Evolutionary conservation across 2,113 vertebrate species (phyloP).

Genomic region (Pantherophis guttatus): DNA sequence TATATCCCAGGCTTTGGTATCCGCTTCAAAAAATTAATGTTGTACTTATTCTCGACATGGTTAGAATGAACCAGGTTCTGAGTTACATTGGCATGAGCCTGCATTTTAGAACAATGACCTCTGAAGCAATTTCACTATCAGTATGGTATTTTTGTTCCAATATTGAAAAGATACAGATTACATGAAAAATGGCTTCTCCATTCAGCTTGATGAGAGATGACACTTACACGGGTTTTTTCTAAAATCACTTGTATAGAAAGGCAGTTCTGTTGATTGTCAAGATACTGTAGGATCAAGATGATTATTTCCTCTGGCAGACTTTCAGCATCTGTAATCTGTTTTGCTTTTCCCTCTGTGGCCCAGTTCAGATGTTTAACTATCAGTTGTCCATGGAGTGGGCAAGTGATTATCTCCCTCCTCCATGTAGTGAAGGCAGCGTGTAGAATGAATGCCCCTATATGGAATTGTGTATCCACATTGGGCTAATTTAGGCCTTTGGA

Average conservation of each 20-base stretch:
- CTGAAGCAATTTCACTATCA: slow-evolving; percentile 77
- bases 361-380: not conserved
- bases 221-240: not conserved
- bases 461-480: not conserved
- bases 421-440: not conserved
- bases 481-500: not conserved
- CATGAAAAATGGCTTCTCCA: not conserved
- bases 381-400: not conserved
- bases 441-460: not conserved
- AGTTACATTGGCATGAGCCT: slow-evolving; percentile 34
- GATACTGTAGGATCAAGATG: too few species aligned
- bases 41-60: slow-evolving; percentile 18
- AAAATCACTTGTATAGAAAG: not conserved
- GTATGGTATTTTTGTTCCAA: slow-evolving; percentile 64
- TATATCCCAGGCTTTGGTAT: not conserved
- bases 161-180: not conserved
- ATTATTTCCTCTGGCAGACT: slow-evolving; percentile 60
- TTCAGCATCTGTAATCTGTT: slow-evolving; percentile 50
- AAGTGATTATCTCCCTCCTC: not conserved
- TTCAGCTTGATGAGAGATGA: not conserved
- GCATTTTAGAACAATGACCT: slow-evolving; percentile 55
- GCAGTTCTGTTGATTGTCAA: not conserved
- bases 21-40: slow-evolving; percentile 29
- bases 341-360: not conserved
- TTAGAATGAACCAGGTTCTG: slow-evolving; percentile 63